phyloP scores from a whole-genome alignment of 2,888 invertebrate species.

The Ommatoiulus sabulosus region DNA sequence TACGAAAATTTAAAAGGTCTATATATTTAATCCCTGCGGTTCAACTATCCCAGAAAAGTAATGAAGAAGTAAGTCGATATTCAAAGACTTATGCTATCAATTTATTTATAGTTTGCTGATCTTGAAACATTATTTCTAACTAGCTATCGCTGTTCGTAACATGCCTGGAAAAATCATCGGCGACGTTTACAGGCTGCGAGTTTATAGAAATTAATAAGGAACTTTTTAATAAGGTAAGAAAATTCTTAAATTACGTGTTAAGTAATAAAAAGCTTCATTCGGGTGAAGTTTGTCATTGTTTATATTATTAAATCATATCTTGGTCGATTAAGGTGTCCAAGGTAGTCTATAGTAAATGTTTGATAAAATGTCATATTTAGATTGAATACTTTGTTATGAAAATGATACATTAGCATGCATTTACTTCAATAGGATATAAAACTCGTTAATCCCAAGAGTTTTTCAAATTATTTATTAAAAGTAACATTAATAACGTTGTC shows the following conservation, averaged over 20 bases:
- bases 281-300: no score
- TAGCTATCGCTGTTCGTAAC: not conserved
- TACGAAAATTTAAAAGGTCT: not conserved
- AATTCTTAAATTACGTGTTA: not conserved
- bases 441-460: no score
- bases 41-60: not conserved
- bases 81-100: not conserved
- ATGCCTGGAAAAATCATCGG: not conserved
- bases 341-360: no score
- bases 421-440: no score
- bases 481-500: no score
- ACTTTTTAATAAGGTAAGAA: slow-evolving; percentile 16
- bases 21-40: not conserved
- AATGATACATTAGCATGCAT: no score
- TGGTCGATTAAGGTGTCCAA: no score
- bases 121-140: not conserved
- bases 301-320: no score
- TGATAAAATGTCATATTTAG: no score
- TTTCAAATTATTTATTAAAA: no score
- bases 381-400: no score
- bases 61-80: not conserved
- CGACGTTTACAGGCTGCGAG: not conserved
- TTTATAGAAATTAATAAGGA: not conserved
- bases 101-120: not conserved
- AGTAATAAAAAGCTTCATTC: no score